These are phyloP conservation scores for Peucedramus taeniatus DNA, from an alignment of 2,113 vertebrate species.

Conservation along the genomic window DNA sequence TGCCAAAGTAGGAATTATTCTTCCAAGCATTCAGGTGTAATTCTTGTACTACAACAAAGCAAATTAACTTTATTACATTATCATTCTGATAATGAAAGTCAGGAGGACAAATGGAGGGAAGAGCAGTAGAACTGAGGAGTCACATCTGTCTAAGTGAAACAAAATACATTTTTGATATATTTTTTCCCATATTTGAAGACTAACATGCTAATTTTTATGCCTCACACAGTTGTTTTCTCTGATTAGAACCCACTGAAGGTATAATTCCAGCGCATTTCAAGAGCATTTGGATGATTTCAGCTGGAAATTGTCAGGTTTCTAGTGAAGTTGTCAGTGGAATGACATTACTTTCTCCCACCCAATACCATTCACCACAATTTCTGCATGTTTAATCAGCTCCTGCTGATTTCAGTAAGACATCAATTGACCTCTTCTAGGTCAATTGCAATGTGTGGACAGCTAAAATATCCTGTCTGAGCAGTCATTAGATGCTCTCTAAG, in stretches of 20 bases:
- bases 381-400: conserved; percentile 21
- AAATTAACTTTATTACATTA: neutral
- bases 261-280: neutral
- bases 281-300: neutral
- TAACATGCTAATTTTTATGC: neutral
- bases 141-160: neutral
- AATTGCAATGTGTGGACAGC: neutral
- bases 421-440: conserved; percentile 42
- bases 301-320: neutral
- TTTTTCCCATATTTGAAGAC: neutral
- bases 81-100: neutral
- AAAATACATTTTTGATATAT: neutral
- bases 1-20: neutral
- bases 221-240: neutral
- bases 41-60: neutral
- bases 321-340: neutral
- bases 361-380: neutral
- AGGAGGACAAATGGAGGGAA: neutral
- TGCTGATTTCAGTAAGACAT: neutral
- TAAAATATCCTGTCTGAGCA: conserved; percentile 11
- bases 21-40: neutral
- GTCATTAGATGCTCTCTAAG: neutral
- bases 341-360: conserved; percentile 2
- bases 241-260: neutral
- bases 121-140: accelerated